Conservation (phyloP, 2,888 invertebrate species). For the Dynastes maya region DNA sequence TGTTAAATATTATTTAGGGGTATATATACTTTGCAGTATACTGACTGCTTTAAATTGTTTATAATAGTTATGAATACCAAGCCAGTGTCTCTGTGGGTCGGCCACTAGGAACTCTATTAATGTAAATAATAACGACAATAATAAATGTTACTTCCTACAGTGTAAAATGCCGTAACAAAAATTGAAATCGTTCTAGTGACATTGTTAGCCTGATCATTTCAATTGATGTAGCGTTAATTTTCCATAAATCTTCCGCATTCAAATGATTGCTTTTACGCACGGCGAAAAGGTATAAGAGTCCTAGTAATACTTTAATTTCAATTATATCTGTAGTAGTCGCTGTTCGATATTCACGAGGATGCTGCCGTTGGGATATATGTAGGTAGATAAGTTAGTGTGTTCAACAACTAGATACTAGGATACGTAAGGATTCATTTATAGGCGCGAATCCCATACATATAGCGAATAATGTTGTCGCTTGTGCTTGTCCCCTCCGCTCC, state of each 20-base stretch:
- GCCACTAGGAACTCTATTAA: no score
- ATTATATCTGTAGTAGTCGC: slow-evolving; percentile 7
- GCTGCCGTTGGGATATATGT: not conserved
- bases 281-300: slow-evolving; percentile 1
- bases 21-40: no score
- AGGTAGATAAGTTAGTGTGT: not conserved
- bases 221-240: not conserved
- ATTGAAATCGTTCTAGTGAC: not conserved
- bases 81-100: no score
- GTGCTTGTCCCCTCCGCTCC: no score
- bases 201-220: not conserved
- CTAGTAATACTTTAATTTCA: not conserved
- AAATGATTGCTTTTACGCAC: not conserved
- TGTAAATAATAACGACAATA: no score
- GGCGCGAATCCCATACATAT: no score
- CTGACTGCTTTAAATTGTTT: no score
- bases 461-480: no score
- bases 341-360: slow-evolving; percentile 3
- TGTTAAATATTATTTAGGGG: no score
- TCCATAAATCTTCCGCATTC: not conserved
- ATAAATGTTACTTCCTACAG: no score
- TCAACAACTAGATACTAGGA: not conserved
- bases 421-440: no score
- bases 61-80: no score
- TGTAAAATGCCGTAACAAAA: not conserved